Conservation (phyloP, 2,797 vertebrate species). For the Gymnothorax javanicus region DNA sequence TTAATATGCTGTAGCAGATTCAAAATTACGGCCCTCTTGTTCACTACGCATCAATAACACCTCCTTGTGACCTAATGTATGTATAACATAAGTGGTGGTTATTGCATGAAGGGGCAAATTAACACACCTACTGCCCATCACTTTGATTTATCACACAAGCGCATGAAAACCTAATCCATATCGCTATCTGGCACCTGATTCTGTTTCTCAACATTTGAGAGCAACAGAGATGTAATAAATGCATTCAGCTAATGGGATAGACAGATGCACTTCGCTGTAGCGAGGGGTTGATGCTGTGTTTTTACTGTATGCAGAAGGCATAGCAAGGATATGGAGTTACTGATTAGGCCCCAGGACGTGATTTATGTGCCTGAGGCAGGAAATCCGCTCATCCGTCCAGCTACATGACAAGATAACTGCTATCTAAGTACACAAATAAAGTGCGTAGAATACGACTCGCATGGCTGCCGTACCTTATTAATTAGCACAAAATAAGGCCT, state of each 20-base stretch:
- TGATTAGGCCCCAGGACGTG: not conserved
- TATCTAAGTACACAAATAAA: not conserved
- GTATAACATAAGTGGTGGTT: not conserved
- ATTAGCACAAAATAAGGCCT: not conserved
- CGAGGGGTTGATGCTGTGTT: not conserved
- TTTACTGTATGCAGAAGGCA: not conserved
- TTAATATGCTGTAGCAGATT: conserved; percentile 10
- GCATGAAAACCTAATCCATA: not conserved
- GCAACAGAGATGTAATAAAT: not conserved
- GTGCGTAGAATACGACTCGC: not conserved
- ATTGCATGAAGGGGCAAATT: not conserved
- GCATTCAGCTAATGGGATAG: not conserved
- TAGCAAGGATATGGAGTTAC: not conserved
- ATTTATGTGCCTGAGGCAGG: not conserved
- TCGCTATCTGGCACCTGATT: not conserved
- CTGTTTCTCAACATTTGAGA: not conserved
- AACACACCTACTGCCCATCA: conserved; percentile 11
- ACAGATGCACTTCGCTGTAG: not conserved
- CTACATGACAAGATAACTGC: not conserved
- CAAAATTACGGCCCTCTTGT: conserved; percentile 36
- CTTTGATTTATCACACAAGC: conserved; percentile 1
- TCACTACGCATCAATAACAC: conserved; percentile 48
- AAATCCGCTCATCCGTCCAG: not conserved
- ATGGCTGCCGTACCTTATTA: not conserved
- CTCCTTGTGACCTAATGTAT: conserved; percentile 49